These are phyloP conservation scores for Parauchenoglanis ngamensis DNA, from an alignment of 2,797 vertebrate species.

Conservation along the genomic window DNA sequence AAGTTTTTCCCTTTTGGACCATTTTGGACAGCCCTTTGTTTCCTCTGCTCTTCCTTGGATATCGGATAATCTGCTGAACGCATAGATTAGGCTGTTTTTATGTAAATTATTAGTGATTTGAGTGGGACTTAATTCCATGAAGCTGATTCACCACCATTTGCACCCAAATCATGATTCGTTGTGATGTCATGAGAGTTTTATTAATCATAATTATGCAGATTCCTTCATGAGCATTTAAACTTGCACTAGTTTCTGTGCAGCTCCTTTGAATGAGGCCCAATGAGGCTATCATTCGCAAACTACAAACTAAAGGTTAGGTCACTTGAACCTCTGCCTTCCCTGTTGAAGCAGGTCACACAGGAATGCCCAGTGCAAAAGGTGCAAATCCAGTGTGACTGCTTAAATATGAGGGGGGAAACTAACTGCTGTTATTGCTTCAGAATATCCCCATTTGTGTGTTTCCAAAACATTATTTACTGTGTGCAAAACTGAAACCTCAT, in stretches of 20 bases:
- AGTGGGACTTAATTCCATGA: background rate
- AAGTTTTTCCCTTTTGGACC: background rate
- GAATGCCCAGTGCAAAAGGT: background rate
- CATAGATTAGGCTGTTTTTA: background rate
- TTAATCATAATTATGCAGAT: background rate
- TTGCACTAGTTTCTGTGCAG: too few relatives aligned
- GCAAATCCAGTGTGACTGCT: background rate
- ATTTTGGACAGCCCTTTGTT: background rate
- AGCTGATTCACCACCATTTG: background rate
- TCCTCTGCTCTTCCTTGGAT: background rate
- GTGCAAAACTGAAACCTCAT: background rate
- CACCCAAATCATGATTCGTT: background rate
- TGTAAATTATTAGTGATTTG: background rate
- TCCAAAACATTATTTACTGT: background rate
- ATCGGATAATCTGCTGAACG: background rate
- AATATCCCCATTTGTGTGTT: background rate
- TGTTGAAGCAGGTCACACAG: background rate
- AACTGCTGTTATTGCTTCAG: background rate
- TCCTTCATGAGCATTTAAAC: background rate
- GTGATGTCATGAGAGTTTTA: background rate
- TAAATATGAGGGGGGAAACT: background rate
- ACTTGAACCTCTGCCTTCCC: background rate
- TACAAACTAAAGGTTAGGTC: background rate
- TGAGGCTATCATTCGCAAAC: background rate
- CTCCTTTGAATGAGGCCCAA: background rate